Percentiles rank a stretch among this genome's conserved stretches.
Conservation (phyloP, 2,888 invertebrate species). For the Lacanobia oleracea region DNA sequence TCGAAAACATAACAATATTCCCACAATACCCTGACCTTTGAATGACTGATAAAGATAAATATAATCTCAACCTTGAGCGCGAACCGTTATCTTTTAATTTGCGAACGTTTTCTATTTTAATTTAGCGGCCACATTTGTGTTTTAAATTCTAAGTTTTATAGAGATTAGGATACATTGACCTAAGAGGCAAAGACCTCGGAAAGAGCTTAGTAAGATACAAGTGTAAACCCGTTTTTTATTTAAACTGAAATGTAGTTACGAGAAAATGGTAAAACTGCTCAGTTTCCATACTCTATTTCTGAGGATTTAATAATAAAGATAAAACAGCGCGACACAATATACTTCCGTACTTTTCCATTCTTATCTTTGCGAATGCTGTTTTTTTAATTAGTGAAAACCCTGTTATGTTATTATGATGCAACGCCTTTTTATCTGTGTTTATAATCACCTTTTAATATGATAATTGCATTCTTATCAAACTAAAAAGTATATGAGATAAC, state of each 20-base stretch:
- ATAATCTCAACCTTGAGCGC: conserved; percentile 90
- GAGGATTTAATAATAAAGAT: background rate
- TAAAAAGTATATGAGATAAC: background rate
- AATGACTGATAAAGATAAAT: conserved; percentile 44
- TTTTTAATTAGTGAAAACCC: background rate
- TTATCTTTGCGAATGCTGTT: background rate
- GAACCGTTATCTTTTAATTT: conserved; percentile 82
- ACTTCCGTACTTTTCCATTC: background rate
- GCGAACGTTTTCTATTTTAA: conserved; percentile 31
- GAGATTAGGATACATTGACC: conserved; percentile 39
- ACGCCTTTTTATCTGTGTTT: conserved; percentile 2
- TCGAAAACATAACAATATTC: conserved; percentile 16
- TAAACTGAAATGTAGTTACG: background rate
- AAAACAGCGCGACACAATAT: background rate
- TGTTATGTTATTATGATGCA: background rate
- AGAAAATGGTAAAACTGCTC: background rate
- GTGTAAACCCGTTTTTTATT: background rate
- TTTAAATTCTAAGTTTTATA: background rate
- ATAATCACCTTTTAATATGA: conserved; percentile 5
- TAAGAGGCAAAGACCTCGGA: background rate
- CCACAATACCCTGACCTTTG: conserved; percentile 34
- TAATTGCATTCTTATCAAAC: conserved; percentile 4
- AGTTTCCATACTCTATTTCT: background rate
- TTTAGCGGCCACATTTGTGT: conserved; percentile 8
- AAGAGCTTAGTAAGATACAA: background rate